phyloP scores from a whole-genome alignment of 2,113 vertebrate species.

The Lota lota region DNA sequence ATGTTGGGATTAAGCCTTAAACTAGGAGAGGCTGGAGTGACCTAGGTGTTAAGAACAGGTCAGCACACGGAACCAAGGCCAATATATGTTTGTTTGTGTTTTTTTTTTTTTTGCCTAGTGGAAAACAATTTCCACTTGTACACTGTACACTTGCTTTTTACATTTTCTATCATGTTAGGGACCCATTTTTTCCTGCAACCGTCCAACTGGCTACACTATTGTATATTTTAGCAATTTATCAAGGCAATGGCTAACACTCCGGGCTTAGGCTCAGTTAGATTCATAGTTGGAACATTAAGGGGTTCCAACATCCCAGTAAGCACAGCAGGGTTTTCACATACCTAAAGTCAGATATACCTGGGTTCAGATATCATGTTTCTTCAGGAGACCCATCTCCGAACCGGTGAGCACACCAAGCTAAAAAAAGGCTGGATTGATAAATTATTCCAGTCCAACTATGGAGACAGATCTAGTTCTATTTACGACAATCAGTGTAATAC shows the following conservation, averaged over 20 bases:
- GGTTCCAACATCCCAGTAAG: neutral
- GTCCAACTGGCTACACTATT: neutral
- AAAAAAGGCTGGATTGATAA: constrained; percentile 9
- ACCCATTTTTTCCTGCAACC: neutral
- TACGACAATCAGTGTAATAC: constrained; percentile 3
- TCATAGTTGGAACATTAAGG: constrained; percentile 10
- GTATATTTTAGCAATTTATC: neutral
- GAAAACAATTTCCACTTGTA: neutral
- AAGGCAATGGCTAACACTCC: neutral
- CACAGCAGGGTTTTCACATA: constrained; percentile 1
- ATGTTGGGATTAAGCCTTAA: constrained; percentile 2
- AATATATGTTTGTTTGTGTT: constrained; percentile 1
- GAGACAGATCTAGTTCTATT: constrained; percentile 9
- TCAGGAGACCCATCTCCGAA: constrained; percentile 7
- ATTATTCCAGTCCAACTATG: constrained; percentile 8
- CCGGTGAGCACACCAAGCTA: neutral
- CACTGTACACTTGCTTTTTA: neutral
- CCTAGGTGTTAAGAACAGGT: constrained; percentile 7
- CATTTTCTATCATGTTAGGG: neutral
- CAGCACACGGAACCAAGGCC: constrained; percentile 7
- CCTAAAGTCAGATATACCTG: constrained; percentile 7
- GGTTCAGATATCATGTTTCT: constrained; percentile 10
- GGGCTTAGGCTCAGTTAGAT: constrained; percentile 4
- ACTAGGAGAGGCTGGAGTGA: neutral
- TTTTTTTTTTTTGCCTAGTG: neutral